A percentile compares a stretch with the other conserved stretches of the same genome.
Conservation (phyloP, 2,113 vertebrate genomes). For the Rhinoptilus africanus region DNA sequence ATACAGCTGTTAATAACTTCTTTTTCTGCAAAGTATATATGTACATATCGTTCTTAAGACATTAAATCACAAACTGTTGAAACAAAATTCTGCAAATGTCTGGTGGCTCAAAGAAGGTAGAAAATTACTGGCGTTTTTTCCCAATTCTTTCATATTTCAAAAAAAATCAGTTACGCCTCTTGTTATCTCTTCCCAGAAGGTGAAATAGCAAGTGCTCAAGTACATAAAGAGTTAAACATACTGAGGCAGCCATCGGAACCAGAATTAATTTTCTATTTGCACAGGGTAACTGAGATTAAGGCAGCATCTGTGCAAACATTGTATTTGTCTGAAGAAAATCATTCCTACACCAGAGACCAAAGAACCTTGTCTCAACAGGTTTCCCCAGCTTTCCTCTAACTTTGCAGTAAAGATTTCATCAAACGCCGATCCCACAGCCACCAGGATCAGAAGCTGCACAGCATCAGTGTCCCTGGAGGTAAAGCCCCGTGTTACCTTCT, state of each 20-base stretch:
- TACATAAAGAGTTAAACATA: not conserved
- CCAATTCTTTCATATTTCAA: not conserved
- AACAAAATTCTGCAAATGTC: not conserved
- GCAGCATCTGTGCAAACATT: not conserved
- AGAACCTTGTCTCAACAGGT: not conserved
- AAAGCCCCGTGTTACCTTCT: not conserved
- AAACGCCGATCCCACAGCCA: not conserved
- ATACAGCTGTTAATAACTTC: not conserved
- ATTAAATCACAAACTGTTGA: not conserved
- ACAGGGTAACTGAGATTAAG: not conserved
- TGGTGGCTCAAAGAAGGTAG: not conserved
- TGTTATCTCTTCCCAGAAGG: not conserved
- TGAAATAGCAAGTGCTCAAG: not conserved
- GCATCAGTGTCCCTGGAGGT: accelerated
- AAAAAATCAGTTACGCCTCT: not conserved
- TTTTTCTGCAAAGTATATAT: not conserved
- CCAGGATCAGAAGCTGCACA: not conserved
- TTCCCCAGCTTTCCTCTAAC: not conserved
- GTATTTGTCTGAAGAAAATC: not conserved
- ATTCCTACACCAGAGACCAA: not conserved
- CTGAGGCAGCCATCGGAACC: not conserved
- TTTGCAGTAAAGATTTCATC: not conserved
- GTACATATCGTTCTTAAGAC: not conserved
- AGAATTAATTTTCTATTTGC: not conserved
- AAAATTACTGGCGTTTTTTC: not conserved